Base-by-base conservation (phyloP, 2,797 vertebrate genomes). In the Oryzias dopingdopingensis region DNA sequence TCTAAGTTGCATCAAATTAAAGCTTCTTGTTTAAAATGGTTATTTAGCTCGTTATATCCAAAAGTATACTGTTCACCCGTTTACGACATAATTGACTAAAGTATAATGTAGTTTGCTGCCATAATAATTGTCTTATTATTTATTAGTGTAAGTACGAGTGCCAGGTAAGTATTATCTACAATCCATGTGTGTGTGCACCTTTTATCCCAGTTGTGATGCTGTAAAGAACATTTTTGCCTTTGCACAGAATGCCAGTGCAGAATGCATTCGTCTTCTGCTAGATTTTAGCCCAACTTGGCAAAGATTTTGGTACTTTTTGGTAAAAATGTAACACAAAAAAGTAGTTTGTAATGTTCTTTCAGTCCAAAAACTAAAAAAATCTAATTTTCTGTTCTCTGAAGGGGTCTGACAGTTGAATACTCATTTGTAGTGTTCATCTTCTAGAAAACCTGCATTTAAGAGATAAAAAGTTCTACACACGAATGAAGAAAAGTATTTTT, bases 351-450 rank as follows among this genome's bases (percentile, higher is more conserved):
- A 32, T 32, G 29, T 32, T 32, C 29, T 32, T 32, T 32, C 10
- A 10, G 3, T 32, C 29, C 12, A 3, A 32, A 32, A 32, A 32
- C 3, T 10, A 10, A 32, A 2, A 10, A 32, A 8, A 32, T 10
- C 2, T 32, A 1, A 1, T 24, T 10, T 52, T 32, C 17, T 41
- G 15, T 54, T 63, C 17, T 4, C 4, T 22, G 53, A 46, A 50
- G 13, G 18, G 20, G 20, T 56, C 43, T 17, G 15, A 52, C 53
- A 65, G 62, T 51, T 58, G 5, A 53, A 15, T 59, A 61, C 62
- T 42, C 16, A 50, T 76, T 78, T 54, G 49, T 78, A 46, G 61
- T 8, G 16, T 42, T 46, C 70, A 47, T 72, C 72, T 42, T 22
- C 3, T 3, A 32, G 29, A 3, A 32, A 32, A 32, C 29, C 29